Percentiles rank a stretch among this genome's conserved stretches.
Conservation (phyloP, 2,888 invertebrate genomes). For the Eugnorisma glareosa region DNA sequence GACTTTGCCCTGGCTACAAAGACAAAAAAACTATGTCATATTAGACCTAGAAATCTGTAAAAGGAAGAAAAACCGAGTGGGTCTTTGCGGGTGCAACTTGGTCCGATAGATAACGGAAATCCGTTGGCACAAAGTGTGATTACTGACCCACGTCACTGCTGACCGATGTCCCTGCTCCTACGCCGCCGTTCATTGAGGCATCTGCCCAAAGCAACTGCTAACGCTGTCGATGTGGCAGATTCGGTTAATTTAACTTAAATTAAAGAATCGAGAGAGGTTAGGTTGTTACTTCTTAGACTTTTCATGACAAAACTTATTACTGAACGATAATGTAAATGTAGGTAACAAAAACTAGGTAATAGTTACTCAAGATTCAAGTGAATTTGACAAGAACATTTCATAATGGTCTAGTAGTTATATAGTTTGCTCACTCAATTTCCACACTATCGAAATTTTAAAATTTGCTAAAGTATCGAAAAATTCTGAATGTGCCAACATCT, state of each 20-base stretch:
- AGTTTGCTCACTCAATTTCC: slow-evolving; percentile 12
- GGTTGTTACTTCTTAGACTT: slow-evolving; percentile 2
- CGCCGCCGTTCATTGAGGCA: neutral
- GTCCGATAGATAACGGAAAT: neutral
- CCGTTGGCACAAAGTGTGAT: neutral
- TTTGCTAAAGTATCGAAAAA: neutral
- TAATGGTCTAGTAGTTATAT: neutral
- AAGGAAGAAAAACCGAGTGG: neutral
- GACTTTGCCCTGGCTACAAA: neutral
- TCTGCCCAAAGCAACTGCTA: neutral
- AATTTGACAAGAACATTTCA: slow-evolving; percentile 1
- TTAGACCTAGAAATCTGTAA: neutral
- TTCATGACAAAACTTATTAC: neutral
- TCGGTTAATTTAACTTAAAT: neutral
- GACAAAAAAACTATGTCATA: neutral
- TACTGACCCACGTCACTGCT: neutral
- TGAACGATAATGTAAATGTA: slow-evolving; percentile 16
- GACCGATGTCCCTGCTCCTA: neutral
- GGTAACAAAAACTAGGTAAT: slow-evolving; percentile 18
- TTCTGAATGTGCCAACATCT: slow-evolving; percentile 12
- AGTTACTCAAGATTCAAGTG: neutral
- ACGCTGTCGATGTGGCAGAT: neutral
- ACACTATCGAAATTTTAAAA: neutral
- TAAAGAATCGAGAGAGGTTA: neutral
- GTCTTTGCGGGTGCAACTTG: neutral